phyloP scores from a whole-genome alignment of 2,113 vertebrate species.

The Corynorhinus townsendii region DNA sequence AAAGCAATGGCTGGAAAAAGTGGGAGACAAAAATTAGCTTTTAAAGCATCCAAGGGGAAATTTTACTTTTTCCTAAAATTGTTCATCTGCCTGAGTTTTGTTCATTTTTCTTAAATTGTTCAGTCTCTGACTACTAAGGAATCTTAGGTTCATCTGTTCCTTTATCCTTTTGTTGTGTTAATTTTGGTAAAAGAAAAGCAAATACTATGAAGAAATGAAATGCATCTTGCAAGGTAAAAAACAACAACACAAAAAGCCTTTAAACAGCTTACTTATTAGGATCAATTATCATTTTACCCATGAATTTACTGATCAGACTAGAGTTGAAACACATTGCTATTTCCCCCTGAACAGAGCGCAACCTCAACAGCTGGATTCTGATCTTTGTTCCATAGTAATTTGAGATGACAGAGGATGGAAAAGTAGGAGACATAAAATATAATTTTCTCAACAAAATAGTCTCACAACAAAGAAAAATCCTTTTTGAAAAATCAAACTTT shows the following conservation, averaged over 20 bases:
- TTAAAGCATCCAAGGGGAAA: background rate
- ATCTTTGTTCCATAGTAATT: constrained; percentile 32
- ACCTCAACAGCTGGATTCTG: constrained; percentile 38
- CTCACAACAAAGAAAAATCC: constrained; percentile 47
- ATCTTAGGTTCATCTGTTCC: background rate
- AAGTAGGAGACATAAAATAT: constrained; percentile 32
- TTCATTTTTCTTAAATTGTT: background rate
- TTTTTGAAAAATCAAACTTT: constrained; percentile 22
- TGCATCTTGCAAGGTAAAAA: constrained; percentile 3
- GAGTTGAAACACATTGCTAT: background rate
- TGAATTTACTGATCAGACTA: constrained; percentile 63
- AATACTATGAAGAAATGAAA: constrained; percentile 57
- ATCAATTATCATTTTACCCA: constrained; percentile 55
- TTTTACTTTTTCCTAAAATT: background rate
- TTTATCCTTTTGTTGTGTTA: background rate
- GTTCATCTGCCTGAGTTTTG: background rate
- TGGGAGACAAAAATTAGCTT: background rate
- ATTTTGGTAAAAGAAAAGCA: constrained; percentile 50
- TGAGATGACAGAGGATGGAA: constrained; percentile 48
- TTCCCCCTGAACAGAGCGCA: constrained; percentile 29
- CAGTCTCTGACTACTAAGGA: background rate
- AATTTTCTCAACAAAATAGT: background rate
- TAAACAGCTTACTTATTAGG: constrained; percentile 53
- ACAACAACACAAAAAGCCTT: background rate
- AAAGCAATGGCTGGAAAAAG: background rate